These are phyloP conservation scores for Acanthoscelides obtectus DNA, from an alignment of 2,888 invertebrate genomes.

Conservation along the genomic window DNA sequence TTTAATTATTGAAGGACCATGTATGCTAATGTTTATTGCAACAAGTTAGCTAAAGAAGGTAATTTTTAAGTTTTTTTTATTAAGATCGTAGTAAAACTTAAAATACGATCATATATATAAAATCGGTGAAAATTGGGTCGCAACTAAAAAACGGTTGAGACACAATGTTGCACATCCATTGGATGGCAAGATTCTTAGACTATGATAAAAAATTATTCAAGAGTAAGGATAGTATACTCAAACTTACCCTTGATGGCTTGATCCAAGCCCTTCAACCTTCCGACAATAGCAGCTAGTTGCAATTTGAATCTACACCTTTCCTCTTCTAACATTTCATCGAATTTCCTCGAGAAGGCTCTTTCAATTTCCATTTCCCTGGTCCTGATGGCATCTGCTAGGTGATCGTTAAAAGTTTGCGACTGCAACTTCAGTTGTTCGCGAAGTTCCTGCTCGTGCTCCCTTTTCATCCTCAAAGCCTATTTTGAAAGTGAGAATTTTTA, in stretches of 20 bases:
- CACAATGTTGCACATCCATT: too few species aligned
- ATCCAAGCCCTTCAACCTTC: constrained; percentile 73
- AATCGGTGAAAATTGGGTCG: too few species aligned
- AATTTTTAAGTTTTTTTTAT: too few species aligned
- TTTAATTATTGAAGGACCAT: too few species aligned
- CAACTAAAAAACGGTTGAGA: too few species aligned
- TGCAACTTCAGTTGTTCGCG: constrained; percentile 78
- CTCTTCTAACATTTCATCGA: constrained; percentile 64
- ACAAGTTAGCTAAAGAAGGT: too few species aligned
- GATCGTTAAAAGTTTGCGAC: constrained; percentile 80
- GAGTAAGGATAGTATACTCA: background rate
- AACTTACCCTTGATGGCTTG: constrained; percentile 65
- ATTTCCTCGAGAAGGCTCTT: constrained; percentile 50
- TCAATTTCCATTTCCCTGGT: constrained; percentile 51
- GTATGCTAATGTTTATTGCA: too few species aligned
- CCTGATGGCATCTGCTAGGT: constrained; percentile 66
- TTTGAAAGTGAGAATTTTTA: constrained; percentile 4
- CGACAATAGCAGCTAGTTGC: constrained; percentile 68
- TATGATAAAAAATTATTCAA: too few species aligned
- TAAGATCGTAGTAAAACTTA: too few species aligned
- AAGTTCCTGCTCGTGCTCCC: constrained; percentile 66
- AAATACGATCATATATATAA: too few species aligned
- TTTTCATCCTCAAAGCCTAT: constrained; percentile 60
- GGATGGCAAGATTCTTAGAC: too few species aligned
- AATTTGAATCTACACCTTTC: constrained; percentile 65